Evolutionary conservation across 2,888 invertebrate genomes (phyloP).

Genomic region (Leptura quadrifasciata): DNA sequence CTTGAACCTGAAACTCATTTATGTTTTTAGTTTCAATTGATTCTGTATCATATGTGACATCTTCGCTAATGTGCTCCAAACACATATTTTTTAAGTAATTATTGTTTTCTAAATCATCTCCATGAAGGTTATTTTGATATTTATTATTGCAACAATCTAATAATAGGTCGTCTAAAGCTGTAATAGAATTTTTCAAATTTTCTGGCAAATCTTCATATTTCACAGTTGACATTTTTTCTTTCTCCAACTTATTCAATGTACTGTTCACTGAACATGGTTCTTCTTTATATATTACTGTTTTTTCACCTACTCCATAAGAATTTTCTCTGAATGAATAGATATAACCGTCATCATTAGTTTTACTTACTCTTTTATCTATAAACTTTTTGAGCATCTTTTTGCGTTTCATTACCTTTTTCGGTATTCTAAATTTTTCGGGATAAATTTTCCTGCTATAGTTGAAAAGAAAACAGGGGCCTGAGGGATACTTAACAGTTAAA

Average conservation of each 20-base stretch:
- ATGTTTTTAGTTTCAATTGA: neutral
- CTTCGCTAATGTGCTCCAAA: neutral
- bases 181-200: constrained; percentile 38
- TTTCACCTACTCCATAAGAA: neutral
- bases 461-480: constrained; percentile 44
- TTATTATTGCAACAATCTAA: neutral
- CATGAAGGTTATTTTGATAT: neutral
- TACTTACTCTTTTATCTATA: constrained; percentile 28
- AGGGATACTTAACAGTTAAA: constrained; percentile 48
- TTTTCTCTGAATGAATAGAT: neutral
- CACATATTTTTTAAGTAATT: constrained; percentile 20
- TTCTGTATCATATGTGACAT: neutral
- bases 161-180: neutral
- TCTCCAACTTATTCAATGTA: neutral
- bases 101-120: constrained; percentile 25
- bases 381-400: constrained; percentile 15
- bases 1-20: neutral
- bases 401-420: constrained; percentile 7
- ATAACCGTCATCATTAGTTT: neutral
- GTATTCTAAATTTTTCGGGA: constrained; percentile 43
- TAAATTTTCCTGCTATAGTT: constrained; percentile 48
- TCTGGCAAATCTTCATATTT: constrained; percentile 31
- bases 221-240: neutral
- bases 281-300: neutral
- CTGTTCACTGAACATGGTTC: neutral